A percentile compares a stretch with the other conserved stretches of the same genome.
These are phyloP conservation scores for Leuciscus waleckii DNA, from an alignment of 2,797 vertebrate genomes.

Conservation along the genomic window DNA sequence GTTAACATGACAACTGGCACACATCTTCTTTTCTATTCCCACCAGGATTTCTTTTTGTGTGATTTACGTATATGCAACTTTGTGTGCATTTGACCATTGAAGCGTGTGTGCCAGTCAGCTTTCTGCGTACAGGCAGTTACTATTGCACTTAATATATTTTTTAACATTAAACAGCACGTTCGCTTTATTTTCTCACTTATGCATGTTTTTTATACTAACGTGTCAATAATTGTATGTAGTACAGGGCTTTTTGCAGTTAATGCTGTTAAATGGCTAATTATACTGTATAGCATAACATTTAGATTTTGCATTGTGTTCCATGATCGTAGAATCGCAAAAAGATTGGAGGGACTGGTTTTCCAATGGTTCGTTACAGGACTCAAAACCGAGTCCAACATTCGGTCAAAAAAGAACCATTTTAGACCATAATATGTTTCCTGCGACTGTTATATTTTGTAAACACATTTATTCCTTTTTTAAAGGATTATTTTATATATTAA, in stretches of 20 bases:
- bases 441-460: background rate
- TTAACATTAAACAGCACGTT: too few relatives aligned
- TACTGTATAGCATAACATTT: background rate
- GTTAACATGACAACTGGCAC: background rate
- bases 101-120: background rate
- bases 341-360: background rate
- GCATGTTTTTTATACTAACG: background rate
- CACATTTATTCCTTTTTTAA: background rate
- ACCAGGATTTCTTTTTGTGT: too few relatives aligned
- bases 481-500: background rate
- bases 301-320: too few relatives aligned
- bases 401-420: background rate
- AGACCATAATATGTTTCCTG: background rate
- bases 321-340: background rate
- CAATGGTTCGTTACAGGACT: background rate
- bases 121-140: background rate
- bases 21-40: background rate
- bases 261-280: background rate
- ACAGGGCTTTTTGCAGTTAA: background rate
- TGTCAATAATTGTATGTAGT: background rate
- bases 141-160: background rate
- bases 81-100: background rate
- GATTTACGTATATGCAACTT: background rate
- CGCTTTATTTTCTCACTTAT: background rate
- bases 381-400: too few relatives aligned